Base-by-base conservation (phyloP, 2,888 invertebrate genomes). In the Physocephala rufipes region DNA sequence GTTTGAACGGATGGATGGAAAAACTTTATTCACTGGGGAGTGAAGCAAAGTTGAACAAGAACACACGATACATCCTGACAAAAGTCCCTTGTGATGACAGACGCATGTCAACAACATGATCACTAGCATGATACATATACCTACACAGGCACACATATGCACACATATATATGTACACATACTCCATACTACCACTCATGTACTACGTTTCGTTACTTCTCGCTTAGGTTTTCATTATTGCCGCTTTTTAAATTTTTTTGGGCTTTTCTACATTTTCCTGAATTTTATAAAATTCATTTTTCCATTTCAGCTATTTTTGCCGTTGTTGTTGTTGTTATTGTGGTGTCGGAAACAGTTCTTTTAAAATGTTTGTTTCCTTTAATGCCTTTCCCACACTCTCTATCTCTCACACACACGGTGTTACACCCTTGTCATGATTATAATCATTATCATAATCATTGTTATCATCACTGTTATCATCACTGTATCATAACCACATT, bases 281-380 rank as follows among this genome's bases (percentile, higher is more conserved):
- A n/a, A 36, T 36, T 36, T 36, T 36, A 4, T 36, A 58, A 58
- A 19, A 58, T 28, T 58, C 1, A n/a, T 5, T 59, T 5, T 55
- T 21, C 49, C n/a, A n/a, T n/a, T n/a, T n/a, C n/a, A n/a, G n/a
- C n/a, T n/a, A 15, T 1, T 16, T 13, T 49, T 1, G 1, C 4
- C 16, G 47, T 47, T 63, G 36, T 36, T 62, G 45, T 62, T 13
- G 43, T 21, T 62, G 43, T 49, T 45, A 16, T 49, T 64, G 24
- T 64, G 49, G 16, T 45, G 64, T 64, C 28, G 43, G 53, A 66
- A 53, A 53, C 53, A 47, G 21, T 36, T 36, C 4, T 36, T 36
- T 36, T 9, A 36, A 36, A 36, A 36, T 4, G 36, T 36, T 36
- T 7, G 36, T 36, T 36, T 9, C 26, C 12, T 21, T 43, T 26